A percentile compares a stretch with the other conserved stretches of the same genome.
Conservation (phyloP, 2,797 vertebrate genomes). For the Sebastolobus alascanus region DNA sequence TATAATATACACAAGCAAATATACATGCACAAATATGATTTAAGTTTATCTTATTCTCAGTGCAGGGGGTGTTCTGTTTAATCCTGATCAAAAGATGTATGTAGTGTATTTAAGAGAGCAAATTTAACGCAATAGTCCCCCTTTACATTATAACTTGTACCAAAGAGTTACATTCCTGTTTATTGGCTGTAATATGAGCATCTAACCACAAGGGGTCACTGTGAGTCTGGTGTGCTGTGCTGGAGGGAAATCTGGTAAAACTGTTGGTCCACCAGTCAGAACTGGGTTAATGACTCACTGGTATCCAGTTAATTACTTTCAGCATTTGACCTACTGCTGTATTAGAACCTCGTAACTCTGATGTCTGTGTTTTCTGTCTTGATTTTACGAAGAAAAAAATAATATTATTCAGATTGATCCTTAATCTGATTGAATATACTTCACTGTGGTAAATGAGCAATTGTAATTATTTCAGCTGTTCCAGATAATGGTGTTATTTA, state of each 20-base stretch:
- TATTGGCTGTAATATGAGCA: slow-evolving; percentile 25
- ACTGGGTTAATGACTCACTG: slow-evolving; percentile 68
- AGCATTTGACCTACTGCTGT: slow-evolving; percentile 22
- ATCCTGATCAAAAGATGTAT: not conserved
- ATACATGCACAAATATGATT: not conserved
- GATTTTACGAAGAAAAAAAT: not conserved
- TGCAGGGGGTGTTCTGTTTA: not conserved
- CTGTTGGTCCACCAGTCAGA: slow-evolving; percentile 46
- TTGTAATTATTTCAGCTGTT: slow-evolving; percentile 20
- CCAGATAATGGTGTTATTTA: slow-evolving; percentile 4
- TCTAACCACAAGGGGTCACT: slow-evolving; percentile 67
- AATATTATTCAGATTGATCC: not conserved
- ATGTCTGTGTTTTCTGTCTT: slow-evolving; percentile 20
- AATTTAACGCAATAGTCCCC: not conserved
- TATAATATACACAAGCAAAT: not conserved
- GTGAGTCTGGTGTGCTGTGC: slow-evolving; percentile 47
- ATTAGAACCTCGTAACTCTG: slow-evolving; percentile 3
- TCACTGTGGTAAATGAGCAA: slow-evolving; percentile 8
- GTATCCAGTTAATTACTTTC: slow-evolving; percentile 48
- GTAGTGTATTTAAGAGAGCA: not conserved
- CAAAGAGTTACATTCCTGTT: not conserved
- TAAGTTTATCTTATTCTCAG: not conserved
- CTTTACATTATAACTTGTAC: not conserved
- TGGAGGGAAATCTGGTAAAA: slow-evolving; percentile 3
- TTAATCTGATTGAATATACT: slow-evolving; percentile 21